Evolutionary conservation across 2,113 vertebrate species (phyloP).

Genomic region (Hyperoodon ampullatus): DNA sequence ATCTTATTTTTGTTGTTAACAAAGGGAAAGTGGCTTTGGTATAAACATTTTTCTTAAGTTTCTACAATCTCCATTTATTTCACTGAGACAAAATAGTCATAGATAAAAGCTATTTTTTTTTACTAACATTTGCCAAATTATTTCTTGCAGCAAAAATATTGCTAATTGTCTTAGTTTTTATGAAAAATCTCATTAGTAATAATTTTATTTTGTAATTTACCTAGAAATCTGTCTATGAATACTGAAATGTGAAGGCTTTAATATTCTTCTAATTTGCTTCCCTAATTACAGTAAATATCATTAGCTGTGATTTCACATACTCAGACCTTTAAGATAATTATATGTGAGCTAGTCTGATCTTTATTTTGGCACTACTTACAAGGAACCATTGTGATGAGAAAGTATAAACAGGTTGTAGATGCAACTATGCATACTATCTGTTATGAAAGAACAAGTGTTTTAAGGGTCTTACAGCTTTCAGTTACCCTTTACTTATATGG

Average conservation of each 20-base stretch:
- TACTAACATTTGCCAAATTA: not conserved
- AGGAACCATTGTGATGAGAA: not conserved
- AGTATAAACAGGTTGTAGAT: not conserved
- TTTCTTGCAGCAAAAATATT: not conserved
- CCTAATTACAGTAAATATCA: conserved; percentile 54
- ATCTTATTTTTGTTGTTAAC: not conserved
- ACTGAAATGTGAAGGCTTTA: conserved; percentile 43
- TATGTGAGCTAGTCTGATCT: conserved; percentile 14
- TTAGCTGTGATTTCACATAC: conserved; percentile 37
- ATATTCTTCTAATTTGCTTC: conserved; percentile 59
- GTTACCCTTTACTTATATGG: not conserved
- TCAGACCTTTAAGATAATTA: conserved; percentile 62
- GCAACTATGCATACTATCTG: not conserved
- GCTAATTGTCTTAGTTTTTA: not conserved
- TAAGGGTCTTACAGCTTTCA: not conserved
- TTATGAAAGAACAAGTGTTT: not conserved
- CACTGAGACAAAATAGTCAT: not conserved
- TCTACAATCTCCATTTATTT: not conserved
- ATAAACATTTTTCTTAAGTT: not conserved
- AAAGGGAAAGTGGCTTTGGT: not conserved
- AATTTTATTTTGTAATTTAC: conserved; percentile 60
- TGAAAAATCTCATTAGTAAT: not conserved
- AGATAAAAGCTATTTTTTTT: not conserved
- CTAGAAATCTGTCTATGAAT: not conserved
- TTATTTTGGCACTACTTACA: conserved; percentile 25